Conservation (phyloP, 2,797 vertebrate species). For the Chloroceryle amazona region DNA sequence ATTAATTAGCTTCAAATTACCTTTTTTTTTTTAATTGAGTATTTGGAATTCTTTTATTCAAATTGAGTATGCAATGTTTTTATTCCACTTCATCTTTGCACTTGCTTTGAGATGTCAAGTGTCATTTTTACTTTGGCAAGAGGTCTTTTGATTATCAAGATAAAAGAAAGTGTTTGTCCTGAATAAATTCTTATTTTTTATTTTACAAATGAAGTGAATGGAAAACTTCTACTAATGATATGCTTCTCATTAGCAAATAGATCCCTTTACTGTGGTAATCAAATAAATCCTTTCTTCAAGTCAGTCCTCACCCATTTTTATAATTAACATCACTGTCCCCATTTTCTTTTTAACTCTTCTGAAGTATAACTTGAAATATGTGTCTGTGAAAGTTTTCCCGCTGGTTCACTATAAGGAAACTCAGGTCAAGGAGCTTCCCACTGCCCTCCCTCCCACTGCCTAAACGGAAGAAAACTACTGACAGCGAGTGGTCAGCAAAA, state of each 20-base stretch:
- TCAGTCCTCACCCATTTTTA: conserved; percentile 34
- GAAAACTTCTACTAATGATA: conserved; percentile 34
- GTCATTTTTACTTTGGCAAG: conserved; percentile 42
- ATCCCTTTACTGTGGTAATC: conserved; percentile 26
- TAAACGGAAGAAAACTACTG: neutral
- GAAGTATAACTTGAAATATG: neutral
- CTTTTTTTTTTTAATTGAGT: neutral
- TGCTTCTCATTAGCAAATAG: neutral
- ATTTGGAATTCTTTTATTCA: conserved; percentile 16
- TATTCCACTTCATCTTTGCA: neutral
- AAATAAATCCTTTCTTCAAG: conserved; percentile 29
- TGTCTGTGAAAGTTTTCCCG: neutral
- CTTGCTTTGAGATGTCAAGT: conserved; percentile 65
- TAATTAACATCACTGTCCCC: conserved; percentile 34
- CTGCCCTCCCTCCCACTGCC: neutral
- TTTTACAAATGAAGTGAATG: conserved; percentile 39
- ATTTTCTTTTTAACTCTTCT: neutral
- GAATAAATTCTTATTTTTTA: conserved; percentile 55
- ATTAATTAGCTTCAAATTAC: neutral
- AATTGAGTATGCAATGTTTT: neutral
- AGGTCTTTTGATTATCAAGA: conserved; percentile 60
- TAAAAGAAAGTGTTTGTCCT: conserved; percentile 55
- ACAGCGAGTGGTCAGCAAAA: neutral
- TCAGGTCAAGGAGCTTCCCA: neutral
- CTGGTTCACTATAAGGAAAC: neutral